These are phyloP conservation scores for Tychaedon coryphoeus DNA, from an alignment of 2,113 vertebrate species.

Conservation along the genomic window DNA sequence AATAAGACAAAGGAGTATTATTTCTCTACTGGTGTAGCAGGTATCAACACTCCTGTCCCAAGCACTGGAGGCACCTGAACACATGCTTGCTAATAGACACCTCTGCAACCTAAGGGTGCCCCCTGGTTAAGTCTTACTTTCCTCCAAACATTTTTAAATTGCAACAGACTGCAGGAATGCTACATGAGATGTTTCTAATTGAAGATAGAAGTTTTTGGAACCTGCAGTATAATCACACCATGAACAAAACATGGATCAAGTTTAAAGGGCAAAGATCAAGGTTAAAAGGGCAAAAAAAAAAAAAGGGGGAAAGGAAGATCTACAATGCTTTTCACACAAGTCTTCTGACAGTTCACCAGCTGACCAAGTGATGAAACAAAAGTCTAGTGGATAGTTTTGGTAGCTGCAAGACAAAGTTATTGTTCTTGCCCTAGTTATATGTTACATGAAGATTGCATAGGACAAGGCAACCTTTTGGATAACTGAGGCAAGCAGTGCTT, in stretches of 20 bases:
- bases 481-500: slow-evolving; percentile 7
- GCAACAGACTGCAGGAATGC: not conserved
- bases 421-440: not conserved
- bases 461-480: slow-evolving; percentile 31
- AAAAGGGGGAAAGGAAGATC: not conserved
- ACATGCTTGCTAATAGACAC: not conserved
- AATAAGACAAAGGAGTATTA: not conserved
- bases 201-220: not conserved
- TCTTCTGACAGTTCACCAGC: not conserved
- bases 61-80: not conserved
- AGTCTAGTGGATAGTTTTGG: not conserved
- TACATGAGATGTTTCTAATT: not conserved
- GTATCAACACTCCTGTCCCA: not conserved
- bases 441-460: slow-evolving; percentile 5
- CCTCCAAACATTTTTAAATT: not conserved
- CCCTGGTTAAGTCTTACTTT: not conserved
- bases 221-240: not conserved
- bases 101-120: not conserved
- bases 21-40: not conserved
- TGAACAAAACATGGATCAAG: not conserved
- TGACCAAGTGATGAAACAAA: not conserved
- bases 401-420: not conserved
- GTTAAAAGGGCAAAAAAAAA: not conserved
- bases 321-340: not conserved
- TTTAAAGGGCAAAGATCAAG: not conserved